A percentile compares a stretch with the other conserved stretches of the same genome.
These are phyloP conservation scores for Perca schrenkii DNA, from an alignment of 2,113 vertebrate species.

Conservation along the genomic window DNA sequence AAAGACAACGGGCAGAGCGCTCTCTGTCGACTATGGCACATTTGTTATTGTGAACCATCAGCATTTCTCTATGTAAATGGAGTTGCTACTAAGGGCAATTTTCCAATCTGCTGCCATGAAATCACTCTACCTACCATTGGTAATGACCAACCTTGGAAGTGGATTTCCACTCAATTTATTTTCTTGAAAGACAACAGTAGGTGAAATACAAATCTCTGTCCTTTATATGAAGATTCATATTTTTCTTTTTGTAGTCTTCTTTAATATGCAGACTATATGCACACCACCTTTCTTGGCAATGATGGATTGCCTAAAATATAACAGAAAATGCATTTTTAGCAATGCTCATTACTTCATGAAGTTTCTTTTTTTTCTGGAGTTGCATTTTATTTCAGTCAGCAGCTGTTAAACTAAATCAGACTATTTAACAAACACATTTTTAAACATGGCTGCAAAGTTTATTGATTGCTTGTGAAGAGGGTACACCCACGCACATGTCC, in stretches of 20 bases:
- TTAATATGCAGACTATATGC: conserved; percentile 41
- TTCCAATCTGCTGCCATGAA: conserved; percentile 94
- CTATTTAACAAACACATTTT: background rate
- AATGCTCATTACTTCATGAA: conserved; percentile 31
- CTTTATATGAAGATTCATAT: conserved; percentile 45
- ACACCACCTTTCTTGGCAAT: conserved; percentile 34
- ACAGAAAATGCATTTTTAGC: conserved; percentile 19
- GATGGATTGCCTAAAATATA: conserved; percentile 58
- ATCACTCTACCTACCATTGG: conserved; percentile 88
- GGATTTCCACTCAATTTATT: conserved; percentile 81
- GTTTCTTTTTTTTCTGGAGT: background rate
- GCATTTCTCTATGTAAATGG: conserved; percentile 99
- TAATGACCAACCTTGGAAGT: conserved; percentile 81
- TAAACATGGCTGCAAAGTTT: background rate
- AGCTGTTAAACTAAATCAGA: conserved; percentile 27
- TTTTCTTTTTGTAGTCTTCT: conserved; percentile 34
- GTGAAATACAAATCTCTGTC: conserved; percentile 55
- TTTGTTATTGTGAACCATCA: conserved; percentile 94
- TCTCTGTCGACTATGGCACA: conserved; percentile 90
- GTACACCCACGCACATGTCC: background rate
- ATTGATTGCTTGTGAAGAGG: conserved; percentile 29
- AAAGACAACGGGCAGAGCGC: conserved; percentile 91
- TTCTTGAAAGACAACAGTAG: conserved; percentile 70
- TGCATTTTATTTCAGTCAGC: conserved; percentile 34
- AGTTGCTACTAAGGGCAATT: conserved; percentile 93